phyloP scores from a whole-genome alignment of 2,797 vertebrate species.

The Acipenser oxyrinchus region DNA sequence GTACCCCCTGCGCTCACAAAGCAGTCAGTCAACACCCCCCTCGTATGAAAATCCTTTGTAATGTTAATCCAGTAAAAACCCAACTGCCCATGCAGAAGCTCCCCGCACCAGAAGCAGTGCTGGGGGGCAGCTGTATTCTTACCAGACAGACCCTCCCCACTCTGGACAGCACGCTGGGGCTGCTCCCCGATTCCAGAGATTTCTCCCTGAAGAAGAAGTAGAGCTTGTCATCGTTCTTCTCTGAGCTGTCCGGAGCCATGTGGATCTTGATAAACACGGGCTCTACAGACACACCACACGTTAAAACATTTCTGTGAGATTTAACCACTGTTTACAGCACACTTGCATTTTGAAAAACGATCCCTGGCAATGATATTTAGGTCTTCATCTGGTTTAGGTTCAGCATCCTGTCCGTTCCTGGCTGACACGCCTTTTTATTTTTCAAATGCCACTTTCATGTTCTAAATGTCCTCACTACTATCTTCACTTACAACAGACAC shows the following conservation, averaged over 20 bases:
- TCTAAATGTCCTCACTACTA: too few species aligned
- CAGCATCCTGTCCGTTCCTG: background rate
- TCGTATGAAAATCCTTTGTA: too few species aligned
- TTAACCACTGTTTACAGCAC: background rate
- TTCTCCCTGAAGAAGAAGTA: conserved; percentile 78
- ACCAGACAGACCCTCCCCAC: conserved; percentile 76
- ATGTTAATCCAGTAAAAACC: too few species aligned
- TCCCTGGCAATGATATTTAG: background rate
- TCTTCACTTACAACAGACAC: too few species aligned
- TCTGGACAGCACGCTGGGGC: conserved; percentile 58
- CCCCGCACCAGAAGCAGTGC: background rate
- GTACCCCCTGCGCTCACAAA: too few species aligned
- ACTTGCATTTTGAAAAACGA: too few species aligned
- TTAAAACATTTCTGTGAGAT: background rate
- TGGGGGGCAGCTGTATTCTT: conserved; percentile 24
- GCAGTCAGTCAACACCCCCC: too few species aligned
- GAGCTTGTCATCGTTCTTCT: conserved; percentile 72
- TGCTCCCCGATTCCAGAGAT: conserved; percentile 60
- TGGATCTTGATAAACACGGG: conserved; percentile 70
- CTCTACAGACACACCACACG: conserved; percentile 46
- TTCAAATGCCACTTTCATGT: too few species aligned
- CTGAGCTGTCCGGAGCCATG: conserved; percentile 67
- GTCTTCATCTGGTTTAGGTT: background rate
- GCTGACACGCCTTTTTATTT: too few species aligned
- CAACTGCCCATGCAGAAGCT: too few species aligned